Evolutionary conservation across 2,888 invertebrate genomes (phyloP), one percentile per base, ranked within the genome.

Genomic region (Trissolcus brochymenae): DNA sequence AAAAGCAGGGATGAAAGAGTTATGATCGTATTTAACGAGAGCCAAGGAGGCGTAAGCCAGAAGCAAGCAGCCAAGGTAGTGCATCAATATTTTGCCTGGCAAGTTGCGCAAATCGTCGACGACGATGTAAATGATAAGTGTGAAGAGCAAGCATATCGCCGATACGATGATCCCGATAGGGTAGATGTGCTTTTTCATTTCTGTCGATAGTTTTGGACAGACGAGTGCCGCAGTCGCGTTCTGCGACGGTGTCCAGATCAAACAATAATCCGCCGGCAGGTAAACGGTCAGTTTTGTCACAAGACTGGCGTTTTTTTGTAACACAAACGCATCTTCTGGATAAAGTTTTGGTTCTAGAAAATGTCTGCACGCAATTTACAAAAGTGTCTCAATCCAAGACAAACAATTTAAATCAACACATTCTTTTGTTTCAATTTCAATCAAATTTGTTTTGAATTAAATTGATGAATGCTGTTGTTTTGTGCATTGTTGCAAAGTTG

Each of bases 21-120:
- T 14, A 29, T 55, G 64, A 76, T 64, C 51, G 9, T 84, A 72
- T 25, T 84, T 85, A 2, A 84, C 79, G n/a, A 83, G n/a, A 9
- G 79, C 73, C n/a, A 87, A 77, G 6, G 77, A 76, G 6, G 78
- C 35, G 68, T 85, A 87, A 25, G 83, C 85, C 35, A 84, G 29
- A 41, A 84, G 77, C 0, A 88, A 82, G 16, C 81, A 79, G 4
- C 72, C 80, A 7, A 86, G 79, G 76, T 88, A 84, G 16, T 78
- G 78, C 82, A 86, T 84, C 7, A 88, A 76, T 4, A 83, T 84
- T 56, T 81, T 72, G 2, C 89, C 89, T 29, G 87, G 87, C n/a
- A 88, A 81, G 67, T 85, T 88, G 35, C 82, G 81, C 60, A 89
- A 72, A 61, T 85, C 81, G 4, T 85, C 82, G 4, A 88, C 66